Evolutionary conservation across 2,888 invertebrate genomes (phyloP).

Genomic region (Serripes groenlandicus): DNA sequence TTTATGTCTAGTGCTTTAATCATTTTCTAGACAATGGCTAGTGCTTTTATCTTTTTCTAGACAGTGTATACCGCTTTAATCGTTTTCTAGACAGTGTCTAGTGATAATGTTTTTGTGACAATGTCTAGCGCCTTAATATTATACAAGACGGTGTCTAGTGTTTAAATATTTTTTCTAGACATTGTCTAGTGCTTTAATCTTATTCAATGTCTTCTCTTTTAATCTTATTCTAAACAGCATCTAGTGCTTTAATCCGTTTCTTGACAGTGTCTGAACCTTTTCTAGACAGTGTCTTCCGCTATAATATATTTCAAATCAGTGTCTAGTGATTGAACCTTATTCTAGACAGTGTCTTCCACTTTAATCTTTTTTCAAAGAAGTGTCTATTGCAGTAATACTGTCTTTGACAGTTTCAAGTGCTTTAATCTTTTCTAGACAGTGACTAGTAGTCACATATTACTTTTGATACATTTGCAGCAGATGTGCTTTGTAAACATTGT

Average conservation of each 20-base stretch:
- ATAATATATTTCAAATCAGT: not conserved
- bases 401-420: not conserved
- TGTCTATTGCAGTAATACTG: not conserved
- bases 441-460: too few relatives aligned
- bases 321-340: not conserved
- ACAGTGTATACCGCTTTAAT: not conserved
- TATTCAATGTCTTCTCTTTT: not conserved
- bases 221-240: not conserved
- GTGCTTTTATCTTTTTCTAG: not conserved
- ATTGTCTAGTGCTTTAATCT: not conserved
- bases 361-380: not conserved
- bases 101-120: not conserved
- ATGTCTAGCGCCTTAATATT: too few relatives aligned
- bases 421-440: too few relatives aligned
- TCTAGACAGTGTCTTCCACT: not conserved
- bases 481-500: too few relatives aligned
- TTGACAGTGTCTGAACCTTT: too few relatives aligned
- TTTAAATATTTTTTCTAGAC: not conserved
- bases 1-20: not conserved
- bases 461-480: too few relatives aligned
- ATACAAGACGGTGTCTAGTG: not conserved
- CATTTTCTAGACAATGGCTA: not conserved
- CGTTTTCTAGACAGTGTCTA: not conserved
- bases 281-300: not conserved
- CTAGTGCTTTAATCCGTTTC: too few relatives aligned